Base-by-base conservation (phyloP, 2,797 vertebrate genomes). In the Cynodonichthys magdalenae region DNA sequence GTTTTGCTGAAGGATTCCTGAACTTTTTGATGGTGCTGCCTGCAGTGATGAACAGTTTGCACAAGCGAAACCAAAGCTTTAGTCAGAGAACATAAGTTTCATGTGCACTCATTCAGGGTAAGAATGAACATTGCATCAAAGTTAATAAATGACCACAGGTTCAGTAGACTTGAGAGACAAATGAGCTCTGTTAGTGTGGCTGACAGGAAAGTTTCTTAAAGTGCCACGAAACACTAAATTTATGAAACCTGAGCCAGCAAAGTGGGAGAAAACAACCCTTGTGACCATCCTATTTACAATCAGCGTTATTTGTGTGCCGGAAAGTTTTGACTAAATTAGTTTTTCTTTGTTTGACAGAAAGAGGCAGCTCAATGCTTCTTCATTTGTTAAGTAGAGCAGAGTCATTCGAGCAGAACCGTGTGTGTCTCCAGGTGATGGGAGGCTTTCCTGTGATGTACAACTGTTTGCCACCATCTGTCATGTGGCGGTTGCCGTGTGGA, bases 201-300 rank as follows among this genome's bases (percentile, higher is more conserved):
- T 89, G 74, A 70, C 74, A 63, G 42, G n/a, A 72, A 77, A 77
- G 69, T 81, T 82, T 64, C n/a, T 53, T 2, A 79, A 74, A 65
- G 50, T 66, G 57, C 58, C 63, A 54, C 60, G 67, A 71, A 63
- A 53, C 15, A 2, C 17, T 15, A 64, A 51, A 28, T 62, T 70
- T 58, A 69, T 15, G 6, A 56, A 73, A 68, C 63, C 20, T 42
- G 28, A 41, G 19, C 17, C 20, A 69, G 63, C 42, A 54, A 54
- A 53, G 17, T 42, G 27, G 10, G n/a, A 39, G 15, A 60, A 24
- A 70, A 74, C 19, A 46, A 49, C 53, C 29, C 19, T 48, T 17
- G n/a, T 65, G 29, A 36, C 58, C 14, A 51, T 65, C 47, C 42
- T 4, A 49, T 44, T 60, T 11, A 0, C 41, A 15, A 63, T 55